Evolutionary conservation across 2,797 vertebrate genomes (phyloP), one percentile per base, ranked within the genome.

Genomic region (Podarcis lilfordi): DNA sequence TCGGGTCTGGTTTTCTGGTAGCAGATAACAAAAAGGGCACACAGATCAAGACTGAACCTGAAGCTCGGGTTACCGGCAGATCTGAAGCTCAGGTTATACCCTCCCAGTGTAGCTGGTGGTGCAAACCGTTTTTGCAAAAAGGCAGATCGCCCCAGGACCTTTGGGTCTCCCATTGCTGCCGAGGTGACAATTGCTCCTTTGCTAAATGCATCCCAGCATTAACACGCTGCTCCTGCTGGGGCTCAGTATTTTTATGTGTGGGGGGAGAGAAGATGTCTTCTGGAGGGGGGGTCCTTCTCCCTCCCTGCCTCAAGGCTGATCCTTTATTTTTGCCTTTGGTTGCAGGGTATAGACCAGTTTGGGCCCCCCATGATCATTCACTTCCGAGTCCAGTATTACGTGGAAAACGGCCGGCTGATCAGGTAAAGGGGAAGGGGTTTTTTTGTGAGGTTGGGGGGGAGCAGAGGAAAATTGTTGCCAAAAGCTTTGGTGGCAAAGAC

Each of bases 301-400:
- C 37, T 25, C 37, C 3, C 66, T 11, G 40, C 4, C 29, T 37
- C 23, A 29, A 1, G 32, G 32, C 69, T 86, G 29, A 64, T 37
- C 45, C 40, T 27, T 50, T 59, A 89, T 61, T 84, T 64, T 86
- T 89, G 82, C 29, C 10, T 74, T n/a, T 76, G 45, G 1, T 91
- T 92, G 17, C 95, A 99, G 99, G 99, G 99, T 21, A 99, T 99
- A 69, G 99, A 99, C 96, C 99, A 99, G 92, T 99, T 99, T 88
- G 99, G 99, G 3, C 99, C 99, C 8, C 99, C 99, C 0, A 99
- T 99, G 98, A 99, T 99, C 92, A 98, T 99, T 93, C 99, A 99
- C 96, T 99, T 99, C 96, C 98, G 98, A 92, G 99, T 98, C 93
- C 99, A 99, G 96, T 99, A 99, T 96, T 99, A 99, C 1, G 99